Percentiles rank a stretch among this genome's conserved stretches.
phyloP scores from a whole-genome alignment of 2,888 invertebrate species.

The Dioctria rufipes region DNA sequence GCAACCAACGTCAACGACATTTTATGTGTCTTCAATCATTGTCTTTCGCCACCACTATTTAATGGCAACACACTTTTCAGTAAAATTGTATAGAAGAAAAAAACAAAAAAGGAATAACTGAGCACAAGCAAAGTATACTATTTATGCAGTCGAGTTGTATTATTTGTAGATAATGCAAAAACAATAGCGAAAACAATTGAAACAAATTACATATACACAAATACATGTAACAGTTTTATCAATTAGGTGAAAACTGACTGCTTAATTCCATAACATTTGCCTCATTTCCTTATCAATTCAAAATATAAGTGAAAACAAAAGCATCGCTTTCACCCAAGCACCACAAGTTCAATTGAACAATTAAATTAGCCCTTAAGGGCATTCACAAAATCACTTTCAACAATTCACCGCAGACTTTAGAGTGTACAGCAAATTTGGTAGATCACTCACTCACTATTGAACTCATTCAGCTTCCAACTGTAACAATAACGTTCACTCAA shows the following conservation, averaged over 20 bases:
- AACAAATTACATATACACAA: conserved; percentile 18
- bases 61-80: too few relatives aligned
- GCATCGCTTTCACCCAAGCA: conserved; percentile 38
- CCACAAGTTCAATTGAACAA: conserved; percentile 12
- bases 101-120: too few relatives aligned
- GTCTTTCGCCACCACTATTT: not conserved
- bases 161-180: not conserved
- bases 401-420: not conserved
- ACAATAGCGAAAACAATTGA: conserved; percentile 34
- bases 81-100: too few relatives aligned
- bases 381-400: conserved; percentile 44
- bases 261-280: conserved; percentile 15
- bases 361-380: conserved; percentile 42
- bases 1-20: conserved; percentile 19
- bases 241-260: conserved; percentile 34
- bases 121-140: not conserved
- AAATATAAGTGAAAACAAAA: conserved; percentile 39
- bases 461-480: conserved; percentile 56
- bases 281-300: conserved; percentile 39
- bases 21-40: conserved; percentile 20
- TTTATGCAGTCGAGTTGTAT: not conserved
- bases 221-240: not conserved
- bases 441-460: conserved; percentile 45
- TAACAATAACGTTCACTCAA: conserved; percentile 28
- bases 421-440: conserved; percentile 21